Base-by-base conservation (phyloP, 2,113 vertebrate species). In the Platycercus adscitus region DNA sequence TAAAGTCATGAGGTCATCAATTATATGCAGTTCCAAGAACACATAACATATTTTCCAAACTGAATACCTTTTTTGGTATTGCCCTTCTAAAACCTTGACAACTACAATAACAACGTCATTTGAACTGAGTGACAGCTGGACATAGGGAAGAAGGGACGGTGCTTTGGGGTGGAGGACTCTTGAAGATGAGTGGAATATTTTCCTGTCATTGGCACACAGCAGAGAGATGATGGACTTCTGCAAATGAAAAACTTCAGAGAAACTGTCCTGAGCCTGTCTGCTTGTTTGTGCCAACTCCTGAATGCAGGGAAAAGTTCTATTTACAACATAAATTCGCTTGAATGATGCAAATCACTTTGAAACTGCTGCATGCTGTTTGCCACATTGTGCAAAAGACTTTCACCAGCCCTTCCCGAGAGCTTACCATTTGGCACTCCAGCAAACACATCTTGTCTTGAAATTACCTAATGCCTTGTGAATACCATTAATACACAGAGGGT, bases 41-140 rank as follows among this genome's bases (percentile, higher is more conserved):
- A 96, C 83, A 88, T 17, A 94, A 89, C 39, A 10, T 49, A 47
- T 84, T 96, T 97, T 97, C 83, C 87, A 94, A 46, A 73, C 77
- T 13, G 8, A 91, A 91, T 87, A 91, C 95, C 96, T 94, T 97
- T 97, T 98, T 96, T 96, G 96, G 97, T 89, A 56, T 37, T 97
- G 82, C 46, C 41, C 56, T 86, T 73, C 79, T 79, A 78, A 76
- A 95, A 87, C 93, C 91, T 68, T 91, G 92, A 92, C n/a, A 77
- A 86, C 47, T 35, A 33, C 75, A 86, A 89, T 64, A 94, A 94
- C 94, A 97, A 63, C 81, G 65, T 87, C 86, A 65, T n/a, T 75
- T 35, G 89, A 78, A 24, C 18, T 89, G 92, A 91, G 64, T 92
- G 97, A 86, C 96, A 96, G 88, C 79, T 55, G 94, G 49, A 92